phyloP scores from a whole-genome alignment of 1,140 invertebrate genomes.

The Eubasilissa regina region DNA sequence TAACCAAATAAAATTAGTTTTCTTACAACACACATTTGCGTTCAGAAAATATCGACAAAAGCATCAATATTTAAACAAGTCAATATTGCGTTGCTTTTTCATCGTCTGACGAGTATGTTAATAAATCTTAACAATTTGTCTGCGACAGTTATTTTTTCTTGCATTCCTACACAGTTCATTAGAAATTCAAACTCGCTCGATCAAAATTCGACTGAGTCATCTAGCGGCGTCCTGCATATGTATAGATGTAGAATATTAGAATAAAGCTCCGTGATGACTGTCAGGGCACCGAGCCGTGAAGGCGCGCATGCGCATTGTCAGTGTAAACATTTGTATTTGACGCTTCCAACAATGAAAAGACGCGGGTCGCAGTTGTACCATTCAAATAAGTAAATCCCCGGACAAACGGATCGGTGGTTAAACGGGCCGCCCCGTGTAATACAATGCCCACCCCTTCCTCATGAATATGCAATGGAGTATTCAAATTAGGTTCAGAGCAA shows the following conservation, averaged over 20 bases:
- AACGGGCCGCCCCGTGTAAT: slow-evolving; percentile 34
- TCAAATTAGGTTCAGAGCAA: slow-evolving; percentile 54
- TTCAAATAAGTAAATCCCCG: slow-evolving; percentile 35
- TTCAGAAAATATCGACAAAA: too few relatives aligned
- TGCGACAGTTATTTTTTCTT: slow-evolving; percentile 22
- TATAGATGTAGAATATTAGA: slow-evolving; percentile 51
- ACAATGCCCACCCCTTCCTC: slow-evolving; percentile 46
- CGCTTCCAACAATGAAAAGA: slow-evolving; percentile 46
- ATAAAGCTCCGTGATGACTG: slow-evolving; percentile 47
- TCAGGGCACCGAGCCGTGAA: slow-evolving; percentile 40
- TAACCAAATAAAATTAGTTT: too few relatives aligned
- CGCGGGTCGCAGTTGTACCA: slow-evolving; percentile 33
- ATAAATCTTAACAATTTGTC: background rate
- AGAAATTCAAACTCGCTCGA: slow-evolving; percentile 33
- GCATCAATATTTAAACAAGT: too few relatives aligned
- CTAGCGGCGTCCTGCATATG: slow-evolving; percentile 50
- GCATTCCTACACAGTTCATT: slow-evolving; percentile 22
- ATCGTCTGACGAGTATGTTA: too few relatives aligned
- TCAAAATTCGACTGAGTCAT: slow-evolving; percentile 37
- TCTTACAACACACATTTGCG: too few relatives aligned
- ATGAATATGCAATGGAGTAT: slow-evolving; percentile 58
- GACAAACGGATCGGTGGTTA: slow-evolving; percentile 28
- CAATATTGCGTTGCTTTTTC: too few relatives aligned
- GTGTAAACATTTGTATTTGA: slow-evolving; percentile 58
- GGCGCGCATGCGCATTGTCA: slow-evolving; percentile 45